Evolutionary conservation across 2,888 invertebrate species (phyloP).

Genomic region (Alloscopus bannaensis): DNA sequence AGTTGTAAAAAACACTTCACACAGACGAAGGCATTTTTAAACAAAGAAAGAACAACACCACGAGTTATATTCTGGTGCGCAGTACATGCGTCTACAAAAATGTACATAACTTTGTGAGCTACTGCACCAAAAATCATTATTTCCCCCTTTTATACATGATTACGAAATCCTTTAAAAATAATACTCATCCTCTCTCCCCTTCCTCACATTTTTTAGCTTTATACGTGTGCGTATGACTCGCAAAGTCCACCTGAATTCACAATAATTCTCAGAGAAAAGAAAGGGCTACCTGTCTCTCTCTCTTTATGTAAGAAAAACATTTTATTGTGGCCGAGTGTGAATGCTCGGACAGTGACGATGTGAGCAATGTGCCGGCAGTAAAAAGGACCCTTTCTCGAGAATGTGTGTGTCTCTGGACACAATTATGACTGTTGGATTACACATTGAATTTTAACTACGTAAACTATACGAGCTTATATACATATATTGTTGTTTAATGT

Average conservation of each 20-base stretch:
- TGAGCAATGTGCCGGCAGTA: background rate
- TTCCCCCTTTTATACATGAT: background rate
- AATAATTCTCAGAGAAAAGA: background rate
- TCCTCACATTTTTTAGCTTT: background rate
- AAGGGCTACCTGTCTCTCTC: background rate
- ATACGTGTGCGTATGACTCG: background rate
- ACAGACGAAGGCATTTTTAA: constrained; percentile 3
- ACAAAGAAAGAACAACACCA: constrained; percentile 26
- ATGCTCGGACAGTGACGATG: background rate
- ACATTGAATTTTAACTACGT: background rate
- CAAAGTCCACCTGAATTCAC: constrained; percentile 15
- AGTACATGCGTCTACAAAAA: constrained; percentile 4
- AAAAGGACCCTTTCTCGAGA: background rate
- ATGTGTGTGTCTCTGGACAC: background rate
- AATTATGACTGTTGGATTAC: constrained; percentile 11
- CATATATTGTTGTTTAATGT: background rate
- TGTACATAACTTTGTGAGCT: background rate
- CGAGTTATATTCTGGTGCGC: background rate
- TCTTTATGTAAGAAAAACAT: background rate
- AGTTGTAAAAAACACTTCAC: background rate
- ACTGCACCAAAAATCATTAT: background rate
- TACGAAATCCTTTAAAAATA: constrained; percentile 3
- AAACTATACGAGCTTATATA: background rate
- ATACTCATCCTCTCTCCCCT: background rate
- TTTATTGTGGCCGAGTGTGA: background rate